These are phyloP conservation scores for Tachysurus fulvidraco DNA, from an alignment of 2,113 vertebrate genomes.

Conservation along the genomic window DNA sequence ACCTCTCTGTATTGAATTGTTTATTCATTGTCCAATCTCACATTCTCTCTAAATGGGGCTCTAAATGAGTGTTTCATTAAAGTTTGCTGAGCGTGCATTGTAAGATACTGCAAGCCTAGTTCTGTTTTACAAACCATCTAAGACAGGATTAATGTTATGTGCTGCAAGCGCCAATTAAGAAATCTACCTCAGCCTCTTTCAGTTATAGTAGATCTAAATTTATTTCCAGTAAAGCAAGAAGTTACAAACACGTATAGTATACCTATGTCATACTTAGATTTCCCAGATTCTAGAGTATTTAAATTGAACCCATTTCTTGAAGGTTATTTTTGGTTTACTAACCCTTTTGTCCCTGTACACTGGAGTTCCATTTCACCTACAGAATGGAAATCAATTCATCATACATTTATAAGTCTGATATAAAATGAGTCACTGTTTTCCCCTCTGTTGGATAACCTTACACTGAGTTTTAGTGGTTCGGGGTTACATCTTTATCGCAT, in stretches of 20 bases:
- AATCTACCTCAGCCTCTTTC: background rate
- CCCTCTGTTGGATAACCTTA: no score
- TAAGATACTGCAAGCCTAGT: background rate
- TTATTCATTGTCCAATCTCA: background rate
- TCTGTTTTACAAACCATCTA: background rate
- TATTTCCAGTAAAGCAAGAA: background rate
- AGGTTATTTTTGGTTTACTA: no score
- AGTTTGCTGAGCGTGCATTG: background rate
- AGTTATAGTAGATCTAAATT: background rate
- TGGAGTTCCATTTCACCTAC: no score
- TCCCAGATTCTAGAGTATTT: no score
- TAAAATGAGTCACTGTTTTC: no score
- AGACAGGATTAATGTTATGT: background rate
- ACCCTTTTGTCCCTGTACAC: no score
- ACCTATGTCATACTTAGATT: background rate
- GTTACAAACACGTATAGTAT: background rate
- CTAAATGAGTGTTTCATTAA: background rate
- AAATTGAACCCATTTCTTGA: no score
- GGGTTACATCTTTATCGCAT: no score
- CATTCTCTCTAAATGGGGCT: background rate
- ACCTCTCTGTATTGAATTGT: background rate
- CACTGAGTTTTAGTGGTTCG: no score
- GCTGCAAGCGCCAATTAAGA: background rate
- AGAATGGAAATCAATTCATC: no score
- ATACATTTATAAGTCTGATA: no score